Evolutionary conservation across 2,888 invertebrate species (phyloP).

Genomic region (Stomorhina lunata): DNA sequence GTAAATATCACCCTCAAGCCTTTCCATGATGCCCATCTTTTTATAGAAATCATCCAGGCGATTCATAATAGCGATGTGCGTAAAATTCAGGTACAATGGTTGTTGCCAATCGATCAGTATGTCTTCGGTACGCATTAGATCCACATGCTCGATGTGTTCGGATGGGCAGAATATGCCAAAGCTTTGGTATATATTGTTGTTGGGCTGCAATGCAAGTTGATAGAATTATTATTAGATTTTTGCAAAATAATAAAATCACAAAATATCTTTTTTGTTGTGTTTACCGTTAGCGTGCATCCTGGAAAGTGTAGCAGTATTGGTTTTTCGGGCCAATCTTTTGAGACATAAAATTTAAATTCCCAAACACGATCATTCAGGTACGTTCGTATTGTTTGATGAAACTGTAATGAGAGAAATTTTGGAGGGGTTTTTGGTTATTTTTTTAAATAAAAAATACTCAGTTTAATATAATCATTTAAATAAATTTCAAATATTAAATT

Average conservation of each 20-base stretch:
- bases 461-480: no score
- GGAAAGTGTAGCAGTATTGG: slow-evolving; percentile 93
- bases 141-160: slow-evolving; percentile 86
- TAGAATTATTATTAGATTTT: background rate
- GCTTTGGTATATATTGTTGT: slow-evolving; percentile 89
- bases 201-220: slow-evolving; percentile 82
- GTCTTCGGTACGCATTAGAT: slow-evolving; percentile 88
- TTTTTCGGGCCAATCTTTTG: slow-evolving; percentile 92
- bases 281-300: slow-evolving; percentile 92
- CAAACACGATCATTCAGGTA: slow-evolving; percentile 93
- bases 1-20: slow-evolving; percentile 90
- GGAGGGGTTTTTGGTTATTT: no score
- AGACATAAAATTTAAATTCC: slow-evolving; percentile 95
- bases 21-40: slow-evolving; percentile 84
- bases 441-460: no score
- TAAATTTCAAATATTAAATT: no score
- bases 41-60: slow-evolving; percentile 87
- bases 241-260: background rate
- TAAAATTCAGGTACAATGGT: slow-evolving; percentile 92
- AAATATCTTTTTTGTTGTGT: slow-evolving; percentile 71
- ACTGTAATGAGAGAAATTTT: slow-evolving; percentile 81
- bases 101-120: slow-evolving; percentile 88
- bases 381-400: slow-evolving; percentile 94
- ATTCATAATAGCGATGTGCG: slow-evolving; percentile 89
- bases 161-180: slow-evolving; percentile 92